Evolutionary conservation across 2,888 invertebrate species (phyloP), one percentile per base, ranked within the genome.

Genomic region (Aporophyla lueneburgensis): DNA sequence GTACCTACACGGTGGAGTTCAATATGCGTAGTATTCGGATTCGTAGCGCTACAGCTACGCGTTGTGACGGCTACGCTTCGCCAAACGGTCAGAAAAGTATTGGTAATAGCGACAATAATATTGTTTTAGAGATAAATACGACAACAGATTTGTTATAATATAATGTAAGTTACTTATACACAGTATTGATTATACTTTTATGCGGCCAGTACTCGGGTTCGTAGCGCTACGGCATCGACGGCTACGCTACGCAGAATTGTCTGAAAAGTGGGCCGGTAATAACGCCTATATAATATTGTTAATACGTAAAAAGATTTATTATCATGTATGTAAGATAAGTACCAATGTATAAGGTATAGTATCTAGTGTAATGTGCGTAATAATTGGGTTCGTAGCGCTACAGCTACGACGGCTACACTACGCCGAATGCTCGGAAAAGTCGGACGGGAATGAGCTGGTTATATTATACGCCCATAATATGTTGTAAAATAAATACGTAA

Each of bases 211-310:
- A 19, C 1, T 51, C 16, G 3, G n/a, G 2, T 63, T 19, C 40
- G 81, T 81, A 63, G 61, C 62, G 69, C 58, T 80, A 62, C 43
- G 7, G 43, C 9, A 10, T 51, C 74, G 21, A 21, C 65, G 62
- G 33, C 56, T 62, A 40, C 33, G 67, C 63, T 62, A 69, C 61
- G 56, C 43, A 43, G n/a, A 81, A 33, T 59, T 21, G 14, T 58
- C 21, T 49, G 53, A 49, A 66, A 78, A 58, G 5, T 2, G 19
- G 0, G 14, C 7, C 73, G 80, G 73, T 61, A 72, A 33, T 63
- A 63, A 72, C 27, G n/a, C 19, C 54, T 61, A 40, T 61, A 40
- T 40, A 54, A 40, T 5, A 54, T 40, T 54, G 54, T 16, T 76
- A 74, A 63, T 27, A 70, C 24, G 33, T 49, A 21, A 24, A 68